These are phyloP conservation scores for Acanthurus leucopareius DNA, from an alignment of 2,797 vertebrate genomes.

Conservation along the genomic window DNA sequence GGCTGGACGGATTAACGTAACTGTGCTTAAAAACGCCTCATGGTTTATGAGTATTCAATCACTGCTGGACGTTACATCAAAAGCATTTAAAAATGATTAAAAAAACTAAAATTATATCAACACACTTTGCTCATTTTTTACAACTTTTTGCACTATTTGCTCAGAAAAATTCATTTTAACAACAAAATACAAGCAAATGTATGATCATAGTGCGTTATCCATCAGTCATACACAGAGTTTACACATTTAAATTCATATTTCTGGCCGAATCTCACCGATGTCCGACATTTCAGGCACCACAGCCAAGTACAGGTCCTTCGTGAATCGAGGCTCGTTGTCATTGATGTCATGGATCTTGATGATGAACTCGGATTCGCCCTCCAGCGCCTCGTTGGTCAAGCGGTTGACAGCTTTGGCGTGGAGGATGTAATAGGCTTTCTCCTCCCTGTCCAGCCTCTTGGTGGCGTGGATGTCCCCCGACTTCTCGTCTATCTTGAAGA, in stretches of 20 bases:
- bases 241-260: background rate
- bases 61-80: no score
- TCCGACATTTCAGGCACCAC: conserved; percentile 95
- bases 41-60: background rate
- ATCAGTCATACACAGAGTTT: no score
- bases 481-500: conserved; percentile 96
- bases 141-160: no score
- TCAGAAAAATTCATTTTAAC: no score
- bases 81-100: no score
- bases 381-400: conserved; percentile 91
- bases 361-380: conserved; percentile 96
- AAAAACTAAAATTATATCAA: no score
- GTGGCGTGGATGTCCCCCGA: conserved; percentile 98
- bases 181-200: no score
- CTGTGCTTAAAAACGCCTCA: background rate
- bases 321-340: conserved; percentile 96
- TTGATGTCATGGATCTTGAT: conserved; percentile 99
- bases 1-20: background rate
- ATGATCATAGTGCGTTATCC: no score
- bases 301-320: conserved; percentile 91
- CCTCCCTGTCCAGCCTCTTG: conserved; percentile 95
- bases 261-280: conserved; percentile 85
- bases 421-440: conserved; percentile 94
- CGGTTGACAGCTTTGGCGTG: conserved; percentile 94
- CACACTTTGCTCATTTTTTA: no score